Evolutionary conservation across 2,888 invertebrate species (phyloP).

Genomic region (Chromoteleia sp.): DNA sequence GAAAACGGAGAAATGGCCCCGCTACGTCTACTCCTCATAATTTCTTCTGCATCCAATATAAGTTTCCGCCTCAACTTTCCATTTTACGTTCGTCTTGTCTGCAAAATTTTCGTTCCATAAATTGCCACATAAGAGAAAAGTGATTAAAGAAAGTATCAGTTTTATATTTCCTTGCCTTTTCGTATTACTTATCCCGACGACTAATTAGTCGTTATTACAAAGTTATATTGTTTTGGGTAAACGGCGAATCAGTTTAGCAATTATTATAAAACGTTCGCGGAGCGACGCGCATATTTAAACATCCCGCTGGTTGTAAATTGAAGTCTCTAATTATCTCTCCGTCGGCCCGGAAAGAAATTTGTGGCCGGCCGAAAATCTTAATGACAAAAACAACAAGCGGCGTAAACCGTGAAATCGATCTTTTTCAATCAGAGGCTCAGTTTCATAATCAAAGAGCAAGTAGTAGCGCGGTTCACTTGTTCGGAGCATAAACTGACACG

Average conservation of each 20-base stretch:
- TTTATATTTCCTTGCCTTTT: slow-evolving; percentile 26
- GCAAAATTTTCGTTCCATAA: slow-evolving; percentile 48
- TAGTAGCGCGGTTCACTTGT: slow-evolving; percentile 72
- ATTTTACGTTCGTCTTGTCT: slow-evolving; percentile 52
- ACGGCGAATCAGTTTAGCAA: slow-evolving; percentile 27
- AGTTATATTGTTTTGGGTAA: slow-evolving; percentile 61
- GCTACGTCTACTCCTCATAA: slow-evolving; percentile 51
- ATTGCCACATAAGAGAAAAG: slow-evolving; percentile 57
- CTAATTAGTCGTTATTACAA: slow-evolving; percentile 61
- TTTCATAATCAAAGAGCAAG: slow-evolving; percentile 66
- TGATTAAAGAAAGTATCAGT: slow-evolving; percentile 48
- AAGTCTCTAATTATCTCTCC: slow-evolving; percentile 42
- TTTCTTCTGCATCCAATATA: slow-evolving; percentile 55
- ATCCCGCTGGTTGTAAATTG: slow-evolving; percentile 25
- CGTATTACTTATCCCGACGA: slow-evolving; percentile 18
- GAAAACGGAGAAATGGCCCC: slow-evolving; percentile 57
- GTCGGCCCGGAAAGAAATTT: slow-evolving; percentile 14
- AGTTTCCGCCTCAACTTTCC: slow-evolving; percentile 54
- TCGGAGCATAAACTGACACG: slow-evolving; percentile 76
- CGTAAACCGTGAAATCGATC: slow-evolving; percentile 59
- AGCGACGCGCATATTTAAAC: slow-evolving; percentile 38
- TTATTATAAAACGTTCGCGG: slow-evolving; percentile 30
- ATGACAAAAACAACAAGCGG: slow-evolving; percentile 56
- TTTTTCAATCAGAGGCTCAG: slow-evolving; percentile 49
- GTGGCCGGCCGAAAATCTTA: slow-evolving; percentile 45